Evolutionary conservation across 2,113 vertebrate genomes (phyloP).

Genomic region (Agelaius phoeniceus): DNA sequence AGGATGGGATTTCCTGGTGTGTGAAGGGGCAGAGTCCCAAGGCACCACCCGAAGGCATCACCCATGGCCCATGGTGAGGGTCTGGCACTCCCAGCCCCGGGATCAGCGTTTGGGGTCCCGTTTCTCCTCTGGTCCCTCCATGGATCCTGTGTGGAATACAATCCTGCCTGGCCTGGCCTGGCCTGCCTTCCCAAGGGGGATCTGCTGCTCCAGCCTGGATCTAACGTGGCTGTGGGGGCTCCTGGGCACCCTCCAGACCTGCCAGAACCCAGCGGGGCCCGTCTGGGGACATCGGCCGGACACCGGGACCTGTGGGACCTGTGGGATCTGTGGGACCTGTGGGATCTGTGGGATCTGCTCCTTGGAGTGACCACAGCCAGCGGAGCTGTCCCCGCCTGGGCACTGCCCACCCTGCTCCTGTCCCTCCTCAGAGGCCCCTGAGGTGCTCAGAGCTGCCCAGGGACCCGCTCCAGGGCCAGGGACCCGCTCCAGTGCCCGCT

Average conservation of each 20-base stretch:
- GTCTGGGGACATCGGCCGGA: rapidly evolving
- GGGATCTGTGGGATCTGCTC: background rate
- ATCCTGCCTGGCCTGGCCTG: background rate
- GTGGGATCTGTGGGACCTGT: background rate
- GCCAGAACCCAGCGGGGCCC: rapidly evolving
- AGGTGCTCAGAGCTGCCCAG: background rate
- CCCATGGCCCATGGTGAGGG: rapidly evolving
- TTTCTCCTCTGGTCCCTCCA: background rate
- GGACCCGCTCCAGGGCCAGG: background rate
- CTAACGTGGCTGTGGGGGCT: background rate
- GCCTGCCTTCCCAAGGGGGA: background rate
- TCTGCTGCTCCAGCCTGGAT: background rate
- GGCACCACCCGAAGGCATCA: background rate
- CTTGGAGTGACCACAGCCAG: background rate
- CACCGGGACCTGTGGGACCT: background rate
- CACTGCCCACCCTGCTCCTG: background rate
- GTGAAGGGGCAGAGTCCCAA: background rate
- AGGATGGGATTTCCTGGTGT: rapidly evolving
- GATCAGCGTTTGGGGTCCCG: rapidly evolving
- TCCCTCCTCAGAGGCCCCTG: background rate
- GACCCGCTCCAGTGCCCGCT: too few relatives aligned
- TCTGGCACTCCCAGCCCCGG: background rate
- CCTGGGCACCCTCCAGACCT: background rate
- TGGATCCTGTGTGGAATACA: slow-evolving; percentile 30
- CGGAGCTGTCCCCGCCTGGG: rapidly evolving